Conservation (phyloP, 1,140 invertebrate genomes). For the Drosophila ironensis region DNA sequence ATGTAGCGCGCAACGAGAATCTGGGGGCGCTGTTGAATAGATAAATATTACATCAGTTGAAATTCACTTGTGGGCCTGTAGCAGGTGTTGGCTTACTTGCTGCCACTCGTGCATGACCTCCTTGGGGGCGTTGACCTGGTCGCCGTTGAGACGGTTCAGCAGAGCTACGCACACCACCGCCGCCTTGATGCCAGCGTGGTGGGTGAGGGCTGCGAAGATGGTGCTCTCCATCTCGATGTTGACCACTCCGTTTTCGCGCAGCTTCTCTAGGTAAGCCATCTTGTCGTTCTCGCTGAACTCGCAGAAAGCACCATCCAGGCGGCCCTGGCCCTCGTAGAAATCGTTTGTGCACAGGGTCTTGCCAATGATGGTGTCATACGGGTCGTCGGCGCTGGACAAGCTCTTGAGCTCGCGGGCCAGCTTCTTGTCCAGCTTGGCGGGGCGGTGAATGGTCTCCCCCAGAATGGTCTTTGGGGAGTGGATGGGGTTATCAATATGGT, state of each 20-base stretch:
- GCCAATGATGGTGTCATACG: conserved; percentile 93
- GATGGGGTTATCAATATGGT: not conserved
- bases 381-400: conserved; percentile 88
- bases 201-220: conserved; percentile 94
- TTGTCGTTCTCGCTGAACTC: conserved; percentile 95
- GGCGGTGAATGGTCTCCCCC: conserved; percentile 91
- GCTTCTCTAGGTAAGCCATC: conserved; percentile 90
- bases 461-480: conserved; percentile 89
- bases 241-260: conserved; percentile 91
- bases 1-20: conserved; percentile 94
- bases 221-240: conserved; percentile 99
- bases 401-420: conserved; percentile 90
- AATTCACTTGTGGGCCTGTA: not conserved
- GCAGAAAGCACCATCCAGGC: conserved; percentile 98
- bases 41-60: not conserved
- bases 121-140: conserved; percentile 95
- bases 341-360: conserved; percentile 98
- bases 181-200: conserved; percentile 95
- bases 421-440: conserved; percentile 91
- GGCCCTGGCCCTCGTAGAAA: conserved; percentile 98
- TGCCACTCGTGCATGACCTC: conserved; percentile 97
- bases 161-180: conserved; percentile 96
- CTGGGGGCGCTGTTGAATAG: conserved; percentile 88
- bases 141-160: conserved; percentile 95
- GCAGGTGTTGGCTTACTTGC: conserved; percentile 45